phyloP scores from a whole-genome alignment of 2,113 vertebrate genomes.

The Pao palembangensis region DNA sequence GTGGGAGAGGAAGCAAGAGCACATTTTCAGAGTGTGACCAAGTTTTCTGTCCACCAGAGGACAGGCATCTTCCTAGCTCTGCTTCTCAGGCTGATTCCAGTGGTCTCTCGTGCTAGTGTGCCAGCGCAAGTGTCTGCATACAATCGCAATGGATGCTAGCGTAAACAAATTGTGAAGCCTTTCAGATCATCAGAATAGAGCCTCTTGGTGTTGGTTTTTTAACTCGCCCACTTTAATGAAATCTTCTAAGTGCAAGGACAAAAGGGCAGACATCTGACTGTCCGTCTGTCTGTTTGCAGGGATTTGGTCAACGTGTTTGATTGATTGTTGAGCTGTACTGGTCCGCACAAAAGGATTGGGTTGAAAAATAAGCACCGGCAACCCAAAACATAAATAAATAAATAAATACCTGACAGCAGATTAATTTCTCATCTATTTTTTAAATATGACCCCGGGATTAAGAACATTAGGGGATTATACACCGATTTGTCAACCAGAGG shows the following conservation, averaged over 20 bases:
- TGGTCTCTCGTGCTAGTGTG: too few species aligned
- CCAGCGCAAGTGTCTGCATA: too few species aligned
- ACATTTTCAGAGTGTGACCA: constrained; percentile 40
- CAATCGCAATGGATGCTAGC: too few species aligned
- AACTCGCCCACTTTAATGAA: constrained; percentile 38
- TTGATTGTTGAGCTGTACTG: constrained; percentile 27
- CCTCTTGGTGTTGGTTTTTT: not conserved
- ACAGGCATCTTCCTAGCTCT: constrained; percentile 14
- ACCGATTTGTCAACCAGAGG: constrained; percentile 66
- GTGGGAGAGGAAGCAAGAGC: constrained; percentile 37
- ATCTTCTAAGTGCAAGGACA: constrained; percentile 50
- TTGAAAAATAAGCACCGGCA: constrained; percentile 48
- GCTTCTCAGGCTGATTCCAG: constrained; percentile 11
- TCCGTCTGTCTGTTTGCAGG: constrained; percentile 27
- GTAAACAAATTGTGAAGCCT: too few species aligned
- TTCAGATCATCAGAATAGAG: not conserved
- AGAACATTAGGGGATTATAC: constrained; percentile 70
- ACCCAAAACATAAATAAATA: constrained; percentile 7
- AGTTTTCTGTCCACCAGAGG: constrained; percentile 37
- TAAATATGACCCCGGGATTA: constrained; percentile 73
- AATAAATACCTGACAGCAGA: constrained; percentile 69
- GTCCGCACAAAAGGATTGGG: constrained; percentile 50
- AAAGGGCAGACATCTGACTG: constrained; percentile 41
- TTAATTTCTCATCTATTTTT: constrained; percentile 74
- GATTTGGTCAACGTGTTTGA: constrained; percentile 46